These are phyloP conservation scores for Altica lythri DNA, from an alignment of 2,888 invertebrate species.

Conservation along the genomic window DNA sequence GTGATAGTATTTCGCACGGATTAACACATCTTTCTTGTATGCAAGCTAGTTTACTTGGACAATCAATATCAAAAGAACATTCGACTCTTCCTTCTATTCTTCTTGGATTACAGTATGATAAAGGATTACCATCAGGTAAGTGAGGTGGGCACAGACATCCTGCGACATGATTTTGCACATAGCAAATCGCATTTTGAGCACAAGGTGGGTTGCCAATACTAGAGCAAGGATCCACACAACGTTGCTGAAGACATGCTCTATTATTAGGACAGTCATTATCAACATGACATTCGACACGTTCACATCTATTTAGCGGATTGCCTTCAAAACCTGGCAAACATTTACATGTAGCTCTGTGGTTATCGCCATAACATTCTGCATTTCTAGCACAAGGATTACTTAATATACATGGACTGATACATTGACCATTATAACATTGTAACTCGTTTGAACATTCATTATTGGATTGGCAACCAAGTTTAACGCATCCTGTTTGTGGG, in stretches of 20 bases:
- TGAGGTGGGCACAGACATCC: constrained; percentile 83
- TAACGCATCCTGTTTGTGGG: constrained; percentile 79
- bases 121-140: constrained; percentile 78
- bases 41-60: constrained; percentile 80
- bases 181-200: constrained; percentile 82
- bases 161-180: constrained; percentile 78
- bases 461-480: constrained; percentile 82
- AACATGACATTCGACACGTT: constrained; percentile 77
- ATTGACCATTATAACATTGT: constrained; percentile 82
- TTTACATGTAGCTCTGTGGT: constrained; percentile 79
- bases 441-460: constrained; percentile 79
- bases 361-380: constrained; percentile 81
- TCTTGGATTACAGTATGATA: constrained; percentile 71
- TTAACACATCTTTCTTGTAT: constrained; percentile 77
- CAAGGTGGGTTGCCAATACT: constrained; percentile 71
- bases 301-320: constrained; percentile 79
- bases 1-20: constrained; percentile 76
- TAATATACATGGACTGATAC: constrained; percentile 79
- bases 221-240: constrained; percentile 81
- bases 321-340: constrained; percentile 79
- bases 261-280: constrained; percentile 79
- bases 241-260: constrained; percentile 71
- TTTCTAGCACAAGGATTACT: constrained; percentile 82
- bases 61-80: constrained; percentile 78
- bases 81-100: constrained; percentile 64